phyloP scores from a whole-genome alignment of 2,888 invertebrate genomes.

The Blastobasis adustella region DNA sequence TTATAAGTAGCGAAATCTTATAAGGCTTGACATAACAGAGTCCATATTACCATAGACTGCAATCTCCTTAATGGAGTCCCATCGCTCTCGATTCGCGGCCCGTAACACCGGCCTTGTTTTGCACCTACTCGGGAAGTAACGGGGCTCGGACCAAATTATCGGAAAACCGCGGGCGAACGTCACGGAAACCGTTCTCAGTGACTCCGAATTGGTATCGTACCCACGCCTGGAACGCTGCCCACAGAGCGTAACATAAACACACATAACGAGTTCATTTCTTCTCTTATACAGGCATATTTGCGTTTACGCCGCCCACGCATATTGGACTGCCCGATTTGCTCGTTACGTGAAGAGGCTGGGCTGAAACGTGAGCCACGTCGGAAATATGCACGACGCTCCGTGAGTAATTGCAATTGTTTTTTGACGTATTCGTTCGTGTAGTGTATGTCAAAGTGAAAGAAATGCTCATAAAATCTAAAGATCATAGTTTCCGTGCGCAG shows the following conservation, averaged over 20 bases:
- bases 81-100: background rate
- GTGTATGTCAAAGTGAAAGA: background rate
- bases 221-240: constrained; percentile 37
- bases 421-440: background rate
- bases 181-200: constrained; percentile 42
- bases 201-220: constrained; percentile 40
- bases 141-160: constrained; percentile 52
- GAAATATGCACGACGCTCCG: too few relatives aligned
- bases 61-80: constrained; percentile 4
- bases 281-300: too few relatives aligned
- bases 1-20: too few relatives aligned
- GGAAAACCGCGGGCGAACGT: constrained; percentile 46
- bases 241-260: constrained; percentile 44
- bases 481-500: constrained; percentile 2
- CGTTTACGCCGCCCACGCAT: too few relatives aligned
- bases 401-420: too few relatives aligned
- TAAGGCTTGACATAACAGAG: too few relatives aligned
- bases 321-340: too few relatives aligned
- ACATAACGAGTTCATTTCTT: constrained; percentile 33
- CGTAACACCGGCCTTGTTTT: constrained; percentile 16
- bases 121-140: constrained; percentile 48
- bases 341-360: too few relatives aligned
- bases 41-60: too few relatives aligned
- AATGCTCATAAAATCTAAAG: background rate
- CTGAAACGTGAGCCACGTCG: too few relatives aligned